Conservation (phyloP, 2,888 invertebrate species). For the Acanthacorydalis orientalis region DNA sequence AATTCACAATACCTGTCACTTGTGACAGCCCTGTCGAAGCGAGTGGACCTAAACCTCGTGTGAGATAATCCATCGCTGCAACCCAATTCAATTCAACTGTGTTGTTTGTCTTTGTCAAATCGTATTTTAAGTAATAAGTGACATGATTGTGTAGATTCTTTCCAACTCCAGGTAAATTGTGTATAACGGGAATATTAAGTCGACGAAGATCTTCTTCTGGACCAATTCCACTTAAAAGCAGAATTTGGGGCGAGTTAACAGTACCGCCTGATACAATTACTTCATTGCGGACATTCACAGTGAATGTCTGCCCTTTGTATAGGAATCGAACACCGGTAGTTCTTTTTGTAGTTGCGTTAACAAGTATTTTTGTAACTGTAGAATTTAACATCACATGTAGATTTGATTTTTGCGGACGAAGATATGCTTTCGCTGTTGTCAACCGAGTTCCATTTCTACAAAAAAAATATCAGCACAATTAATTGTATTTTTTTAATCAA, state of each 20-base stretch:
- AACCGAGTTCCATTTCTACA: slow-evolving; percentile 40
- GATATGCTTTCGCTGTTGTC: slow-evolving; percentile 41
- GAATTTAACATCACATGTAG: slow-evolving; percentile 44
- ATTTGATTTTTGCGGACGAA: slow-evolving; percentile 39
- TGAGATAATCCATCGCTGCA: slow-evolving; percentile 39
- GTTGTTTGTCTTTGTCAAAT: slow-evolving; percentile 20
- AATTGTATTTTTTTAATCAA: too few species aligned
- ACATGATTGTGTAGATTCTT: slow-evolving; percentile 54
- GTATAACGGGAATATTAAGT: slow-evolving; percentile 39
- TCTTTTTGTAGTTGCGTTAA: slow-evolving; percentile 27
- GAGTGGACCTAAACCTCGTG: slow-evolving; percentile 41
- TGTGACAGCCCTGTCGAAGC: slow-evolving; percentile 49
- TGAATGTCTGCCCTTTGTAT: slow-evolving; percentile 27
- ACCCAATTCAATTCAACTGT: slow-evolving; percentile 41
- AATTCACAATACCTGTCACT: slow-evolving; percentile 46
- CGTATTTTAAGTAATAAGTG: slow-evolving; percentile 39
- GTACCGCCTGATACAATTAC: slow-evolving; percentile 45
- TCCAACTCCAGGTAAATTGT: slow-evolving; percentile 49
- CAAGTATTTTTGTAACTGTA: slow-evolving; percentile 36
- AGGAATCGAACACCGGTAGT: slow-evolving; percentile 43
- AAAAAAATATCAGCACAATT: too few species aligned
- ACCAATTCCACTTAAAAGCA: slow-evolving; percentile 49
- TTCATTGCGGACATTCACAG: slow-evolving; percentile 34
- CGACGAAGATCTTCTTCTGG: slow-evolving; percentile 39
- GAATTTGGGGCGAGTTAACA: slow-evolving; percentile 47